Evolutionary conservation across 2,113 vertebrate species (phyloP), one percentile per base, ranked within the genome.

Genomic region (Onychostoma macrolepis): DNA sequence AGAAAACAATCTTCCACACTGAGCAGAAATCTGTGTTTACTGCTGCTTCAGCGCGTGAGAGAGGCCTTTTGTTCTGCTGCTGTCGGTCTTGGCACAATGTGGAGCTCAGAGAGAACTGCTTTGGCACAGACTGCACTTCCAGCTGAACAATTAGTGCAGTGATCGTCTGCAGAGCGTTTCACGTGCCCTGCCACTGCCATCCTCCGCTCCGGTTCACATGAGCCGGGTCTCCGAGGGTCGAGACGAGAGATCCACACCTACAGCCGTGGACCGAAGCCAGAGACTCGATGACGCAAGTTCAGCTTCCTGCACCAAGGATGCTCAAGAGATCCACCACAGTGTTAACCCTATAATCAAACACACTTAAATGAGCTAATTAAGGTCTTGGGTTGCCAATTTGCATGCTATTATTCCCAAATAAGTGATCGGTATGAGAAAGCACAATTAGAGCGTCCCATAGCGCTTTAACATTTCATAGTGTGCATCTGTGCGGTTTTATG

Each of bases 51-150:
- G 15, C 2, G 41, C 41, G 76, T 58, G 28, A 89, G 77, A 82
- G 88, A 83, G 85, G 63, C 71, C 85, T 85, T 87, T 90, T 90
- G 89, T 90, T 90, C 71, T 33, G 21, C 36, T 50, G 79, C 80
- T 61, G 74, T 84, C 80, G n/a, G 80, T 83, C 87, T 17, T 28
- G 36, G 58, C 74, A 78, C 83, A 85, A 79, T 87, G 83, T 88
- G 81, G 83, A 83, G n/a, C 87, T 85, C 85, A 88, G 82, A 75
- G 77, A 74, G 78, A 80, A 17, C 63, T 36, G 65, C 78, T 80
- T 85, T 88, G 89, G 87, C 82, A 48, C 76, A 86, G 79, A 61
- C 65, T 83, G 41, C 8, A 58, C 67, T 88, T 85, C 85, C 85
- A 87, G 87, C 11, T 38, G 67, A 90, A 87, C 85, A 89, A 89